A percentile compares a stretch with the other conserved stretches of the same genome.
These are phyloP conservation scores for Liasis olivaceus DNA, from an alignment of 2,797 vertebrate genomes.

Conservation along the genomic window DNA sequence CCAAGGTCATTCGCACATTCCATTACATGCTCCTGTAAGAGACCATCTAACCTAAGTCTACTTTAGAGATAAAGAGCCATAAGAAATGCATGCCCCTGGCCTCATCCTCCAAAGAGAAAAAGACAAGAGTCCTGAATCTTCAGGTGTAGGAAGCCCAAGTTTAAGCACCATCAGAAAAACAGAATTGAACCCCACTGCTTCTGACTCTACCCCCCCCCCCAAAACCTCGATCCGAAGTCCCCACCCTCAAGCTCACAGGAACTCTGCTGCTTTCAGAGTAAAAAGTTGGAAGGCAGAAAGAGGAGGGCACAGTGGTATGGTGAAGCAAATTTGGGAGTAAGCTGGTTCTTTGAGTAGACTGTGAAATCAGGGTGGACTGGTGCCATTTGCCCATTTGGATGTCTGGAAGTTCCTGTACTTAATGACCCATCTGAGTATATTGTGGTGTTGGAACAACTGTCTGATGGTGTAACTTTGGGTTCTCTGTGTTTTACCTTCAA, in stretches of 20 bases:
- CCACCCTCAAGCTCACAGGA: not conserved
- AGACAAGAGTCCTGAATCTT: not conserved
- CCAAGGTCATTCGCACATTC: not conserved
- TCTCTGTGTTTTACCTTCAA: not conserved
- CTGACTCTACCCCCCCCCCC: not conserved
- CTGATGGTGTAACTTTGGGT: not conserved
- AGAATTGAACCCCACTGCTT: not conserved
- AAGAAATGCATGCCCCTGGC: not conserved
- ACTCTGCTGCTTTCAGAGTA: not conserved
- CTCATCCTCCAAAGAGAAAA: not conserved
- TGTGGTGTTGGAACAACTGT: not conserved
- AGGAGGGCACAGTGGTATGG: not conserved
- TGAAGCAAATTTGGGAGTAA: not conserved
- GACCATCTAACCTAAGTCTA: not conserved
- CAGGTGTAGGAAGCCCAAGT: not conserved
- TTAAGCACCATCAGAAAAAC: not conserved
- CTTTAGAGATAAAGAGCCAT: not conserved
- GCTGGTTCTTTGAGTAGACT: not conserved
- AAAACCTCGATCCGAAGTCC: not conserved
- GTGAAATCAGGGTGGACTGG: not conserved
- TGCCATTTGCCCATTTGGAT: not conserved
- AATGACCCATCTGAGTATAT: not conserved
- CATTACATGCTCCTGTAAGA: not conserved
- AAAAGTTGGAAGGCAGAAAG: not conserved
- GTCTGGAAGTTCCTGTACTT: not conserved